These are phyloP conservation scores for Drosophila mercatorum DNA, from an alignment of 2,888 invertebrate genomes.

Conservation along the genomic window DNA sequence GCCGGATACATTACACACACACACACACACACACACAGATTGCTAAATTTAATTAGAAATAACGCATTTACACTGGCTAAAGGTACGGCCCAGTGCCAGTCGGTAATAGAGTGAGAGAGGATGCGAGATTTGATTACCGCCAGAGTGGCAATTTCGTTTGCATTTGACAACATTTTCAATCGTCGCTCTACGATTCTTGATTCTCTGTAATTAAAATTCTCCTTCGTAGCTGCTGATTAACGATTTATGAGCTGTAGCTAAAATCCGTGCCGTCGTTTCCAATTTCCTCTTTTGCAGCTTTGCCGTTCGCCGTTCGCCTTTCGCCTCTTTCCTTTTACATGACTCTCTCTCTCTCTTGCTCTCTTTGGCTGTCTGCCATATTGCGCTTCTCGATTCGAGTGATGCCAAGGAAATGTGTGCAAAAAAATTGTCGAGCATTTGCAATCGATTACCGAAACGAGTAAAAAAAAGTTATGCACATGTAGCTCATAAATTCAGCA, in stretches of 20 bases:
- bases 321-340: neutral
- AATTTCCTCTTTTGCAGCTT: constrained; percentile 9
- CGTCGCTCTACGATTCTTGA: constrained; percentile 16
- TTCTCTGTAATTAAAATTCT: constrained; percentile 46
- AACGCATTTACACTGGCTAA: constrained; percentile 28
- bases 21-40: neutral
- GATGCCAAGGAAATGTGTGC: neutral
- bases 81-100: neutral
- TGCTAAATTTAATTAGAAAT: constrained; percentile 56
- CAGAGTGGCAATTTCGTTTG: constrained; percentile 26
- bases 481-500: constrained; percentile 45
- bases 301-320: no score
- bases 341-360: no score
- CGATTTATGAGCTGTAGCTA: constrained; percentile 35
- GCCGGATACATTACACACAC: constrained; percentile 20
- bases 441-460: constrained; percentile 26
- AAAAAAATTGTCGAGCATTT: constrained; percentile 8
- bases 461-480: constrained; percentile 5
- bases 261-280: constrained; percentile 10
- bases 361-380: no score
- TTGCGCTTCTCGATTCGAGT: constrained; percentile 3
- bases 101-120: neutral
- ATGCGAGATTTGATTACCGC: neutral
- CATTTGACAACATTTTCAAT: constrained; percentile 31
- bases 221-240: constrained; percentile 33